Conservation (phyloP, 2,888 invertebrate species). For the Spisula solida region DNA sequence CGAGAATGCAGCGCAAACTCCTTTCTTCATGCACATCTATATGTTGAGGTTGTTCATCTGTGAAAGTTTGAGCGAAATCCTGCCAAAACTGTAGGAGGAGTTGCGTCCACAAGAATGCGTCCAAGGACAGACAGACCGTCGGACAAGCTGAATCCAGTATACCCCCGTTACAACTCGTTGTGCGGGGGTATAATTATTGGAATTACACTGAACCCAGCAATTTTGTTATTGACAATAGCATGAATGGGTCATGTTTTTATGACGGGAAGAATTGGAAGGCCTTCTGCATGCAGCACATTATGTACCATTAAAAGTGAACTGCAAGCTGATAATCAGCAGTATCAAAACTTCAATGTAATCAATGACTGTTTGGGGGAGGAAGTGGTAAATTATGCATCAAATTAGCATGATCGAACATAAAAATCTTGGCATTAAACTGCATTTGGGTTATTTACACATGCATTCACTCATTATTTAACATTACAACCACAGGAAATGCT, state of each 20-base stretch:
- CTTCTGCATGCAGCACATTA: neutral
- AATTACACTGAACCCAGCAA: too few species aligned
- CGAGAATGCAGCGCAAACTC: too few species aligned
- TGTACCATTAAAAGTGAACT: neutral
- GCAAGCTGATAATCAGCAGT: conserved; percentile 10
- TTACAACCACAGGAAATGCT: neutral
- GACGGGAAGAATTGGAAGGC: neutral
- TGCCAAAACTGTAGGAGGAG: too few species aligned
- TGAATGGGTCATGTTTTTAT: neutral
- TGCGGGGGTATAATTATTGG: too few species aligned
- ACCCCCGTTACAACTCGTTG: too few species aligned
- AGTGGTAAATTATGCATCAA: conserved; percentile 9
- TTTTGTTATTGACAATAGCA: neutral
- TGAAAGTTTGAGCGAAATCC: too few species aligned
- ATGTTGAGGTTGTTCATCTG: too few species aligned
- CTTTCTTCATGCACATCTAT: too few species aligned
- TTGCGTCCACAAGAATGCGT: too few species aligned
- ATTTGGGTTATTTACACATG: neutral
- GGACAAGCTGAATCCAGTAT: too few species aligned
- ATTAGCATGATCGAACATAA: neutral
- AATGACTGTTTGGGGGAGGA: neutral
- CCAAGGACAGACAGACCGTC: too few species aligned
- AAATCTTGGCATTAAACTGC: neutral
- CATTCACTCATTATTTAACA: neutral
- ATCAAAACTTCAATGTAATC: conserved; percentile 17